These are phyloP conservation scores for Alca torda DNA, from an alignment of 2,797 vertebrate genomes.

Conservation along the genomic window DNA sequence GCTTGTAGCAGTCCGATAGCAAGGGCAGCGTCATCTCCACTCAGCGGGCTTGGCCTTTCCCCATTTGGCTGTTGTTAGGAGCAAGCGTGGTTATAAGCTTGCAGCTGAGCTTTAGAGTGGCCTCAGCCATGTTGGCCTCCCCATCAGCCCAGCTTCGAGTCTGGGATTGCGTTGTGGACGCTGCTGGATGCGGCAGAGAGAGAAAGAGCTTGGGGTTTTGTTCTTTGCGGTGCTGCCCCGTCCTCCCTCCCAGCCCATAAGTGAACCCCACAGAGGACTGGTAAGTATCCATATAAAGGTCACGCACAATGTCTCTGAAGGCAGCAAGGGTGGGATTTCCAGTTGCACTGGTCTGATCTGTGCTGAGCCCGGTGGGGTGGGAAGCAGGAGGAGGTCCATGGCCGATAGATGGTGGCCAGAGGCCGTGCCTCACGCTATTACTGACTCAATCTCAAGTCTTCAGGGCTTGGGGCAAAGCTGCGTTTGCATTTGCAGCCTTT, in stretches of 20 bases:
- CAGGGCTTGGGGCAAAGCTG: background rate
- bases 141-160: background rate
- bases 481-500: rapidly evolving
- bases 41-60: background rate
- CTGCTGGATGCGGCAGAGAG: background rate
- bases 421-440: background rate
- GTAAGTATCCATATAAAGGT: background rate
- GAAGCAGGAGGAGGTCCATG: background rate
- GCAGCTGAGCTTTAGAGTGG: background rate
- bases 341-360: rapidly evolving
- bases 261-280: background rate
- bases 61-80: background rate
- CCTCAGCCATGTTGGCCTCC: background rate
- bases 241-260: background rate
- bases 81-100: background rate
- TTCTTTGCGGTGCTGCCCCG: rapidly evolving
- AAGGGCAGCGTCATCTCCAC: background rate
- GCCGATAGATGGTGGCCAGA: background rate
- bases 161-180: background rate
- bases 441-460: background rate
- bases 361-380: rapidly evolving
- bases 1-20: background rate
- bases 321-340: background rate
- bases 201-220: background rate
- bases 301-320: background rate